Conservation (phyloP, 2,113 vertebrate genomes). For the Tyto alba region DNA sequence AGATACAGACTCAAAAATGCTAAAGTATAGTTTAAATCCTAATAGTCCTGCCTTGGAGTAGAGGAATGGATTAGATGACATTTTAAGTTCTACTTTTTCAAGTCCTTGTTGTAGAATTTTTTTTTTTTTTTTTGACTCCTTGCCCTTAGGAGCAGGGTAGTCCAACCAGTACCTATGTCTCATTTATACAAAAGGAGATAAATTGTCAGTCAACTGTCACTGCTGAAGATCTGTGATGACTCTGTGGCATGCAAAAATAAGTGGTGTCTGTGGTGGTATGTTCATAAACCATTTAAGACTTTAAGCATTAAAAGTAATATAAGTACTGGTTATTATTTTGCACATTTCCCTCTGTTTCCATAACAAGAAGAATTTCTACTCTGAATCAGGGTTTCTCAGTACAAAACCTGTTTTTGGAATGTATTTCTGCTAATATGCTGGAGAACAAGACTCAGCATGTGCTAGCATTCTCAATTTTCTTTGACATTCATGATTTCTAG, state of each 20-base stretch:
- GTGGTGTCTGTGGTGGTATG: not conserved
- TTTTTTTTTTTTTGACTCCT: not conserved
- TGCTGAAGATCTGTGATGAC: not conserved
- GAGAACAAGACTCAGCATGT: not conserved
- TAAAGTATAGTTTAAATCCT: not conserved
- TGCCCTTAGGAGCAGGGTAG: not conserved
- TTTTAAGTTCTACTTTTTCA: not conserved
- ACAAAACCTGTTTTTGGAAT: not conserved
- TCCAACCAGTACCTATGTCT: not conserved
- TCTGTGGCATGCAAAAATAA: not conserved
- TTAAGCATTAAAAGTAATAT: not conserved
- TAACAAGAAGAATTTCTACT: not conserved
- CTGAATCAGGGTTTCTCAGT: not conserved
- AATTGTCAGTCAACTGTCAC: not conserved
- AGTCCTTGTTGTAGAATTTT: not conserved
- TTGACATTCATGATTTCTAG: constrained; percentile 28
- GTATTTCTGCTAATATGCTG: not conserved
- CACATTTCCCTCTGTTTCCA: not conserved
- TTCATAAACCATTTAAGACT: not conserved
- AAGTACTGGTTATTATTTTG: not conserved
- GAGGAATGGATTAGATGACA: not conserved
- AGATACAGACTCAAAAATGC: not conserved
- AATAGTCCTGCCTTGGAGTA: not conserved
- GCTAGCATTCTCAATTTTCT: constrained; percentile 15
- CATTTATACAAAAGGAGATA: not conserved